phyloP scores from a whole-genome alignment of 2,797 vertebrate genomes.

The Danio choprae region DNA sequence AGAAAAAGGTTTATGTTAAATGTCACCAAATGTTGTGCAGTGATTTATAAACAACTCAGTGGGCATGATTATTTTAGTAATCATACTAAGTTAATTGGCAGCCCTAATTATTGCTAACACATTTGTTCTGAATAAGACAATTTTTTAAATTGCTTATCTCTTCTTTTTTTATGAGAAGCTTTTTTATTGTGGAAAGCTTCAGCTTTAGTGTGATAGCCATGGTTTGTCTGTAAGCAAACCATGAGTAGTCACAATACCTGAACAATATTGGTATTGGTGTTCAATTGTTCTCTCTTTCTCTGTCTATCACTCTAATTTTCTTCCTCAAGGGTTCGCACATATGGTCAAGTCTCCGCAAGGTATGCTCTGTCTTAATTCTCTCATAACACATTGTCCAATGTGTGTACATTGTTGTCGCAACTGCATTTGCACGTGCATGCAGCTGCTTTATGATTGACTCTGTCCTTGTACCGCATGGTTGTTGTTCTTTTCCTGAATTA shows the following conservation, averaged over 20 bases:
- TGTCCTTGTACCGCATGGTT: neutral
- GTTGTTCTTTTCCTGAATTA: conserved; percentile 5
- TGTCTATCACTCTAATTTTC: conserved; percentile 67
- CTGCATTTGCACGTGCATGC: conserved; percentile 13
- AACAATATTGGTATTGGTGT: conserved; percentile 74
- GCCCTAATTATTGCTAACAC: neutral
- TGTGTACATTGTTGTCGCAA: conserved; percentile 20
- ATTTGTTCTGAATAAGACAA: neutral
- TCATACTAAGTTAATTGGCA: conserved; percentile 1
- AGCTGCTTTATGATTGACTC: conserved; percentile 2
- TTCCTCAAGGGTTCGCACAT: conserved; percentile 90
- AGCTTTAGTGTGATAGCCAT: conserved; percentile 75
- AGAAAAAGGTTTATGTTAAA: too few species aligned
- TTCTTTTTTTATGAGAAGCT: conserved; percentile 69
- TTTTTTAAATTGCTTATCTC: neutral
- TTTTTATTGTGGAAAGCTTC: conserved; percentile 77
- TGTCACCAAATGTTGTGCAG: too few species aligned
- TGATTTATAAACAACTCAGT: too few species aligned
- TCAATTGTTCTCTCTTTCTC: conserved; percentile 69
- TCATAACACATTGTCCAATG: conserved; percentile 15
- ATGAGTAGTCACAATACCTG: conserved; percentile 81
- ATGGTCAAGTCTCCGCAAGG: conserved; percentile 98
- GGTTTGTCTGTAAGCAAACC: conserved; percentile 78
- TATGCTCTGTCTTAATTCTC: conserved; percentile 74
- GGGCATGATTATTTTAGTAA: neutral